These are phyloP conservation scores for Halictus ligatus DNA, from an alignment of 2,888 invertebrate species.

Conservation along the genomic window DNA sequence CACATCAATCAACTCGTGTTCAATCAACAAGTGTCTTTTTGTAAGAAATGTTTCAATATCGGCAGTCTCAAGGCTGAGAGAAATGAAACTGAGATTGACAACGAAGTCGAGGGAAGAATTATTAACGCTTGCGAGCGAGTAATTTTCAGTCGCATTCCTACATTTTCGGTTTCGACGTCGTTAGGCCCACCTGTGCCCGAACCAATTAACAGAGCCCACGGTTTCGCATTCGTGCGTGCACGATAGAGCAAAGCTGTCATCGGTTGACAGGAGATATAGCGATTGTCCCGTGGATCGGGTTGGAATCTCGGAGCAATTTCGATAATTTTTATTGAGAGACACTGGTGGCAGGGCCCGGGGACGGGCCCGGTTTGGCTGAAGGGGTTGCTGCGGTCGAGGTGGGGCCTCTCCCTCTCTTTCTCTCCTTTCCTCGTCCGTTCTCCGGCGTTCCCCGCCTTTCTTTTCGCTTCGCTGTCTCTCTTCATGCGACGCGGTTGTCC, in stretches of 20 bases:
- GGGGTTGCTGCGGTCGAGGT: conserved; percentile 61
- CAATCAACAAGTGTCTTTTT: too few relatives aligned
- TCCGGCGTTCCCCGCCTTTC: conserved; percentile 19
- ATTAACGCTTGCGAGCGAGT: too few relatives aligned
- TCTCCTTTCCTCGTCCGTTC: conserved; percentile 26
- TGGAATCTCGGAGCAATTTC: conserved; percentile 64
- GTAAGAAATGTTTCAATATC: too few relatives aligned
- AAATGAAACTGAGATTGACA: too few relatives aligned
- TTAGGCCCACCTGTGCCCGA: background rate
- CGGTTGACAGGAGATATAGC: conserved; percentile 2
- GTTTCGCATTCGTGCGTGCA: background rate
- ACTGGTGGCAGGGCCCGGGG: conserved; percentile 63
- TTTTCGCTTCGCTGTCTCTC: conserved; percentile 46
- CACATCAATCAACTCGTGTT: background rate
- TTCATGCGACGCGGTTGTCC: conserved; percentile 32
- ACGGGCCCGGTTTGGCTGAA: conserved; percentile 62
- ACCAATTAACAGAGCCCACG: background rate
- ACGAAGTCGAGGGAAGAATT: too few relatives aligned
- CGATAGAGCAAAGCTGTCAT: background rate
- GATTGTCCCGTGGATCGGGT: conserved; percentile 31
- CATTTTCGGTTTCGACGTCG: background rate
- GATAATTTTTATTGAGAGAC: conserved; percentile 70
- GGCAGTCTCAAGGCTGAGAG: too few relatives aligned
- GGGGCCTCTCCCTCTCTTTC: conserved; percentile 58
- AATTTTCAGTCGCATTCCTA: background rate